Base-by-base conservation (phyloP, 1,140 invertebrate species). In the Mizuhopecten yessoensis region DNA sequence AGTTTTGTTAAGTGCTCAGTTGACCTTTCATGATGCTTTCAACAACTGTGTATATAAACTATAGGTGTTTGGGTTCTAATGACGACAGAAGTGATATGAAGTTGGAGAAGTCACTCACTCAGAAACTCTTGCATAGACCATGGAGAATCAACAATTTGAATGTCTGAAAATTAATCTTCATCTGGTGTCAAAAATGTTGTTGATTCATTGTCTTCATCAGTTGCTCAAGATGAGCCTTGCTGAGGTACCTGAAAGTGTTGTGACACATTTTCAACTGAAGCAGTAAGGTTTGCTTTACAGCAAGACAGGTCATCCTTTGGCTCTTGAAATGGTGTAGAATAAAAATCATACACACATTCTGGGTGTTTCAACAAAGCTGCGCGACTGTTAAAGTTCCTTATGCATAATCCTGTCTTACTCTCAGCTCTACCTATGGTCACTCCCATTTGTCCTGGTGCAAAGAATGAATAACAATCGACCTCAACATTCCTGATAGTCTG, bases 391-490 rank as follows among this genome's bases (percentile, higher is more conserved):
- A 90, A 88, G 86, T 91, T 92, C 0, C 57, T 33, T 33, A 91
- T 42, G 20, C 87, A 57, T n/a, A 92, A 39, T 0, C 88, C 75
- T 86, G 34, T 29, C 11, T 86, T 91, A 34, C 13, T 86, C 15
- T 57, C 75, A 13, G 90, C 88, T 15, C 92, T 34, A 0, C 92
- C 92, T 0, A 92, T 33, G 9, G 89, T 89, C 29, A 93, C 91
- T 20, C 92, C 90, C 42, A 93, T 57, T n/a, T 93, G 92, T 23
- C 90, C 90, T 17, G 90, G 90, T 39, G 92, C 89, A 91, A 90
- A 93, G 89, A 91, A 91, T 33, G 90, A 89, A 17, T 34, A 91
- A 34, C 87, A 88, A 34, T 92, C 92, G 34, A 93, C 34, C 89
- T 93, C 90, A 29, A 93, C 20, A 23, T 86, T 57, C 34, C 57